Base-by-base conservation (phyloP, 2,113 vertebrate species). In the Siniperca knerii region DNA sequence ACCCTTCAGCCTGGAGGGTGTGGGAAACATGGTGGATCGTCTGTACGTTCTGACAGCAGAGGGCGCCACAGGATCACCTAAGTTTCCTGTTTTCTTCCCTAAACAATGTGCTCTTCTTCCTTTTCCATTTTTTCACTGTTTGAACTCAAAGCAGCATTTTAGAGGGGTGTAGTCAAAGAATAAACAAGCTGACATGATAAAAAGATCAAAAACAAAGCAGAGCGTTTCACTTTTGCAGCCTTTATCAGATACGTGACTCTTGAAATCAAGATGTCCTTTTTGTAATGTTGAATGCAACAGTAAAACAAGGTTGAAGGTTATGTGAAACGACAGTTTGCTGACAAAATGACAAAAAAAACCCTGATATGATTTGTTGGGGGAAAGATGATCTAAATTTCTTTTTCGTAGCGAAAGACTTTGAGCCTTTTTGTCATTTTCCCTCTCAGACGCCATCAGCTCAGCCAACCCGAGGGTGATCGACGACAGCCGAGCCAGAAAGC, bases 401-500 rank as follows among this genome's bases (percentile, higher is more conserved):
- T 13, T 44, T 44, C 2, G 9, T 11, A 11, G 42, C 11, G 42
- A 44, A 44, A 44, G 44, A 4, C 44, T 46, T 46, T 48, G 46
- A 50, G 1, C 15, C 25, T 29, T 33, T 23, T 4, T n/a, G 18
- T 37, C 11, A 0, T 15, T 0, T 0, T 18, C 21, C n/a, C 11
- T 40, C 3, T 0, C 92, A 99, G 98, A 99, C 77, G 98, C 98
- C 78, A 99, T 99, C 91, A 99, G 95, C 86, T 97, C 97, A 44
- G 94, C 93, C 20, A 99, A 99, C 89, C 98, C 98, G 0, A 94
- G 98, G 0, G 98, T 99, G 71, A 99, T 99, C 0, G 98, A 99
- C 0, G 98, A 99, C 64, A 90, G 95, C 55, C 92, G 97, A 0
- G 98, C 98, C 0, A 90, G 98, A 58, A 99, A 99, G 83, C 90